phyloP scores from a whole-genome alignment of 2,797 vertebrate genomes.

The Hypotaenidia philippensis region DNA sequence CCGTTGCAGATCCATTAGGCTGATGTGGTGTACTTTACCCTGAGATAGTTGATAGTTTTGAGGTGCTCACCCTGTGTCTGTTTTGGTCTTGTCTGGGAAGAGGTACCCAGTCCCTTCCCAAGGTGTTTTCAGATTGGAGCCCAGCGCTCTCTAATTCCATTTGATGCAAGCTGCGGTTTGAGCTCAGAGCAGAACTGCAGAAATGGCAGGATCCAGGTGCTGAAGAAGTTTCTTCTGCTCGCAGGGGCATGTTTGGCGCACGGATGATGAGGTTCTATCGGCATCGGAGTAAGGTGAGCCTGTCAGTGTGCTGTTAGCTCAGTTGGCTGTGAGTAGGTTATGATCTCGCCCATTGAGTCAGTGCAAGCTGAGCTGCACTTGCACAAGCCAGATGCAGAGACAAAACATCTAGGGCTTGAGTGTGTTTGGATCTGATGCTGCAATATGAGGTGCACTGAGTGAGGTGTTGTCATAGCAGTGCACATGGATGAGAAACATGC shows the following conservation, averaged over 20 bases:
- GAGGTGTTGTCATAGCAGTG: neutral
- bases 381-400: neutral
- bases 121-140: neutral
- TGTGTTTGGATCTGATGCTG: neutral
- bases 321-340: neutral
- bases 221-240: neutral
- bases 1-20: neutral
- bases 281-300: accelerated
- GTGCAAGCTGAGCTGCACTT: neutral
- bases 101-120: neutral
- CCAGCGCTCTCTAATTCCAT: neutral
- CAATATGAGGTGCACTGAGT: neutral
- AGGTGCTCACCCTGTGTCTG: neutral
- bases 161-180: neutral
- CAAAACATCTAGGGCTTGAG: neutral
- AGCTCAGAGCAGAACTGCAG: neutral
- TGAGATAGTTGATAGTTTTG: neutral
- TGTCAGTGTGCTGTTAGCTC: neutral
- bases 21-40: neutral
- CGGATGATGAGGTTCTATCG: neutral
- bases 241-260: accelerated
- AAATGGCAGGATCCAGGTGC: neutral
- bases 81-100: neutral
- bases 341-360: neutral
- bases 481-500: neutral